A percentile compares a stretch with the other conserved stretches of the same genome.
Evolutionary conservation across 2,797 vertebrate genomes (phyloP).

Genomic region (Dallia pectoralis): DNA sequence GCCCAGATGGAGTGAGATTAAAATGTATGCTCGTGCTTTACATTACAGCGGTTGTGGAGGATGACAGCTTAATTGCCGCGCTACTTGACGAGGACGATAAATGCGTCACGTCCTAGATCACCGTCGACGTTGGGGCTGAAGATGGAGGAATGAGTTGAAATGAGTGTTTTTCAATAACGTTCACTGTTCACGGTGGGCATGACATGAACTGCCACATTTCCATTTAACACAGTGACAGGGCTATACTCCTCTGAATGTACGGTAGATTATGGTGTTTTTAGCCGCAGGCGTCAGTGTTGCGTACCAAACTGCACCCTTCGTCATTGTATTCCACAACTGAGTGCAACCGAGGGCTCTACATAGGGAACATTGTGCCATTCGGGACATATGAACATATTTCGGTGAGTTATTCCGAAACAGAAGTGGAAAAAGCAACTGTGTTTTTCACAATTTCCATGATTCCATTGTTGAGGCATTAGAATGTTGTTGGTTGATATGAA

Average conservation of each 20-base stretch:
- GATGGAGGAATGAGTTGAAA: not conserved
- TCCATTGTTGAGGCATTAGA: not conserved
- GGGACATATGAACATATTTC: not conserved
- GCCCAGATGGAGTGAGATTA: constrained; percentile 2
- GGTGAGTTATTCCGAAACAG: constrained; percentile 2
- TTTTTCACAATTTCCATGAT: constrained; percentile 17
- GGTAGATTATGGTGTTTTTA: constrained; percentile 10
- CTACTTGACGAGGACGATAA: constrained; percentile 1
- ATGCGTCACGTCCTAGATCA: constrained; percentile 7
- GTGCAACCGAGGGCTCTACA: too few relatives aligned
- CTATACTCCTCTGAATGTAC: not conserved
- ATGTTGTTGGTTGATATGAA: constrained; percentile 22
- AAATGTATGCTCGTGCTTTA: constrained; percentile 22
- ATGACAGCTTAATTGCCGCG: constrained; percentile 27
- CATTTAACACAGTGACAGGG: not conserved
- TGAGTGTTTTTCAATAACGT: constrained; percentile 12
- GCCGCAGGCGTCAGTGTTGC: not conserved
- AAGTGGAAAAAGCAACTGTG: not conserved
- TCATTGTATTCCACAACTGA: not conserved
- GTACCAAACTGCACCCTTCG: not conserved
- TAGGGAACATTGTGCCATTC: not conserved
- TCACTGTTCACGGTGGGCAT: not conserved
- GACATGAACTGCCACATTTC: not conserved
- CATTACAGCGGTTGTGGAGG: constrained; percentile 8
- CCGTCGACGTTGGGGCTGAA: not conserved